Evolutionary conservation across 1,140 invertebrate genomes (phyloP).

Genomic region (Grapholita molesta): DNA sequence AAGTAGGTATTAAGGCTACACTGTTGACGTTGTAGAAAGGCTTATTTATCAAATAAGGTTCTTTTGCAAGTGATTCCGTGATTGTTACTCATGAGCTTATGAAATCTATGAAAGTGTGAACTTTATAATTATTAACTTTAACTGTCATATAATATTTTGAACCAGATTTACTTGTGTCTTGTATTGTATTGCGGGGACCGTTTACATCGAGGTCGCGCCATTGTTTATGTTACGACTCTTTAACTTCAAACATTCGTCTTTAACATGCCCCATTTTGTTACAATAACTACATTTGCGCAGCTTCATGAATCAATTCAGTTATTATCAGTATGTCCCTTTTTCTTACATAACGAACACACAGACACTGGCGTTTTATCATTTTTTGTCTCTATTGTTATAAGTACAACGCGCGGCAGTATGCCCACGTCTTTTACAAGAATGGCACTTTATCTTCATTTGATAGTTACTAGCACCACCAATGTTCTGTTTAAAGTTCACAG

Average conservation of each 20-base stretch:
- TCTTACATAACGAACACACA: neutral
- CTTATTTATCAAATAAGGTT: neutral
- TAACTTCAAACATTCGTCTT: constrained; percentile 8
- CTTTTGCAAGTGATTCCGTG: neutral
- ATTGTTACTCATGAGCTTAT: constrained; percentile 13
- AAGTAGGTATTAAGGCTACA: too few relatives aligned
- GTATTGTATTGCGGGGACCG: neutral
- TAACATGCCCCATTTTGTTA: constrained; percentile 1
- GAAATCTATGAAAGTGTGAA: constrained; percentile 5
- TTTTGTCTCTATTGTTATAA: neutral
- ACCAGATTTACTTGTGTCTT: neutral
- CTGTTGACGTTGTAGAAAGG: neutral
- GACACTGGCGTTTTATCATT: neutral
- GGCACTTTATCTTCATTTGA: neutral
- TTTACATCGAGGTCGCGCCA: neutral
- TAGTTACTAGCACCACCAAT: neutral
- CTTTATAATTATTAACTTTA: neutral
- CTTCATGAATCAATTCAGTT: neutral
- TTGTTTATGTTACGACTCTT: neutral
- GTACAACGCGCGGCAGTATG: neutral
- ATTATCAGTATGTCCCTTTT: neutral
- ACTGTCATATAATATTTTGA: constrained; percentile 12
- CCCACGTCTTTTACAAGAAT: neutral
- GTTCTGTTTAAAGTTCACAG: neutral
- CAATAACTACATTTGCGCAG: constrained; percentile 1